A percentile compares a stretch with the other conserved stretches of the same genome.
Evolutionary conservation across 2,888 invertebrate species (phyloP).

Genomic region (Scaptomyza reducta): DNA sequence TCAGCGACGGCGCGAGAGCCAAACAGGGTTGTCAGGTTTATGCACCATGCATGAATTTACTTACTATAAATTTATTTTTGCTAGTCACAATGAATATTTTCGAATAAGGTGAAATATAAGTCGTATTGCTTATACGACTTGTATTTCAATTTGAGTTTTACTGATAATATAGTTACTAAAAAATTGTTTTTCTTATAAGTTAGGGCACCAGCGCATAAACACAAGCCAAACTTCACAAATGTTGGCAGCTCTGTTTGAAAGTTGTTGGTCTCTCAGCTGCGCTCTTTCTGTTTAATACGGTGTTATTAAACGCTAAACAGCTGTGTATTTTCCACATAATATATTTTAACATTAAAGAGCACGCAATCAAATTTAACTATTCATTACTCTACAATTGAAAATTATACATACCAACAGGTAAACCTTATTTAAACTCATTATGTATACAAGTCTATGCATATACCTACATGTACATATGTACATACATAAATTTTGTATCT

Average conservation of each 20-base stretch:
- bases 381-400: slow-evolving; percentile 22
- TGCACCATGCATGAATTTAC: background rate
- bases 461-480: slow-evolving; percentile 4
- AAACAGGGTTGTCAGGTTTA: slow-evolving; percentile 54
- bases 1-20: slow-evolving; percentile 63
- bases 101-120: background rate
- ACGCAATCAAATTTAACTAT: slow-evolving; percentile 33
- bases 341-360: slow-evolving; percentile 29
- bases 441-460: background rate
- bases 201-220: background rate
- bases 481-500: slow-evolving; percentile 19
- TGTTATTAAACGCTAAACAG: slow-evolving; percentile 64
- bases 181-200: background rate
- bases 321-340: slow-evolving; percentile 39
- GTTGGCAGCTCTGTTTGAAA: slow-evolving; percentile 47
- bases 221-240: background rate
- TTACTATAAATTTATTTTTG: background rate
- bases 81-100: background rate
- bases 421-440: background rate
- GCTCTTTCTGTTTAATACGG: slow-evolving; percentile 25
- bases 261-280: slow-evolving; percentile 20
- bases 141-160: background rate
- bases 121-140: background rate
- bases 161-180: background rate
- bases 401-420: background rate